These are phyloP conservation scores for Drosophila emarginata DNA, from an alignment of 2,888 invertebrate species.

Conservation along the genomic window DNA sequence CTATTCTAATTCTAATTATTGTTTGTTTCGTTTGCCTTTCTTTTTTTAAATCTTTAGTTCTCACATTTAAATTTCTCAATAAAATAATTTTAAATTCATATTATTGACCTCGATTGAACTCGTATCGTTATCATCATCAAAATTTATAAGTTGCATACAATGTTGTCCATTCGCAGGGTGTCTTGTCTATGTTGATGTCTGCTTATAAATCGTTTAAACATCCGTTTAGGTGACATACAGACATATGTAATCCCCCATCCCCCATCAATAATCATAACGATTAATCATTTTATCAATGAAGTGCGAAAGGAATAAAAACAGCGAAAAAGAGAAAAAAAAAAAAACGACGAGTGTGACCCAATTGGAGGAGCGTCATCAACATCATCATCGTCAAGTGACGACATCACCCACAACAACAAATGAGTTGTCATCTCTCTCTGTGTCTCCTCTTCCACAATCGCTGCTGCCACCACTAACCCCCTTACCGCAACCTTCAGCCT, in stretches of 20 bases:
- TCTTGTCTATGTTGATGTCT: constrained; percentile 22
- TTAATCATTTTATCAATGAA: constrained; percentile 78
- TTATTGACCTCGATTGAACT: constrained; percentile 10
- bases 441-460: constrained; percentile 17
- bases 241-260: constrained; percentile 14
- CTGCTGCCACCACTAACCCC: neutral
- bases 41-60: too few species aligned
- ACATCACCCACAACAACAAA: constrained; percentile 71
- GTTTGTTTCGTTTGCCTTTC: too few species aligned
- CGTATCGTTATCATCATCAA: constrained; percentile 3
- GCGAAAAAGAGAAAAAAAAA: constrained; percentile 13
- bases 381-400: constrained; percentile 57
- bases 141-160: constrained; percentile 10
- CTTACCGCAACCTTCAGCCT: neutral
- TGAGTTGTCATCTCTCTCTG: constrained; percentile 60
- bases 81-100: neutral
- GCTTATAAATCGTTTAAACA: constrained; percentile 66
- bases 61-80: constrained; percentile 17
- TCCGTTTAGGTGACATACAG: constrained; percentile 60
- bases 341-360: constrained; percentile 59
- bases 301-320: constrained; percentile 49
- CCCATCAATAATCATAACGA: constrained; percentile 55
- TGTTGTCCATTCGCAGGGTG: constrained; percentile 10
- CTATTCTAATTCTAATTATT: too few species aligned
- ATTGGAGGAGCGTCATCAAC: constrained; percentile 44